Evolutionary conservation across 2,888 invertebrate species (phyloP), one percentile per base, ranked within the genome.

Genomic region (Polydrusus cervinus): DNA sequence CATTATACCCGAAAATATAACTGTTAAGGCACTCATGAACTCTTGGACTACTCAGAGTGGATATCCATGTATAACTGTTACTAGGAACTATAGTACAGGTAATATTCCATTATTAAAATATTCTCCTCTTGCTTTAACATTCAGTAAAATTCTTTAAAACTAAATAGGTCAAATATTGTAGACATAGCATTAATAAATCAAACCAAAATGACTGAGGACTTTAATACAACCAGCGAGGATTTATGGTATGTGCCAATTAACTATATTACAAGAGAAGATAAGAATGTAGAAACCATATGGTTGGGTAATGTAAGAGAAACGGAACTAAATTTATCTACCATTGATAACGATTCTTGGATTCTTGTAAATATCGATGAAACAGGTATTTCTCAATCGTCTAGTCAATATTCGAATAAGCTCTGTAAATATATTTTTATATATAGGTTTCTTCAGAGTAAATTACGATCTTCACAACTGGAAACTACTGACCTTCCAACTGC

Each of bases 41-140:
- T 89, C 91, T 0, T 95, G 94, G 94, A 93, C 93, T 0, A 88
- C 90, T 14, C 93, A 94, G 83, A 89, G 91, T 0, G 93, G 93
- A 0, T 93, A 91, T 84, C 94, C 94, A 0, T 87, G 93, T 0
- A 86, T 94, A 6, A 89, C 88, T 0, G 89, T 93, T 0, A 86
- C 84, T 0, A 87, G 91, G 80, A 87, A 91, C 82, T 91, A 91
- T 73, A 81, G 84, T 0, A 87, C 85, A 0, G 88, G 77, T 77
- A 57, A 55, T 55, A 13, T 5, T n/a, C 18, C 20, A 38, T 14
- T 14, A 16, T 40, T 40, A 6, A 9, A 40, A 6, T 40, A 40
- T 11, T 40, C 40, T 1, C 40, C 40, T 40, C 8, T 40, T 9
- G 40, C 40, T 11, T 40, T n/a, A n/a, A n/a, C n/a, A n/a, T n/a